phyloP scores from a whole-genome alignment of 1,140 invertebrate genomes.

The Drosophila insularis region DNA sequence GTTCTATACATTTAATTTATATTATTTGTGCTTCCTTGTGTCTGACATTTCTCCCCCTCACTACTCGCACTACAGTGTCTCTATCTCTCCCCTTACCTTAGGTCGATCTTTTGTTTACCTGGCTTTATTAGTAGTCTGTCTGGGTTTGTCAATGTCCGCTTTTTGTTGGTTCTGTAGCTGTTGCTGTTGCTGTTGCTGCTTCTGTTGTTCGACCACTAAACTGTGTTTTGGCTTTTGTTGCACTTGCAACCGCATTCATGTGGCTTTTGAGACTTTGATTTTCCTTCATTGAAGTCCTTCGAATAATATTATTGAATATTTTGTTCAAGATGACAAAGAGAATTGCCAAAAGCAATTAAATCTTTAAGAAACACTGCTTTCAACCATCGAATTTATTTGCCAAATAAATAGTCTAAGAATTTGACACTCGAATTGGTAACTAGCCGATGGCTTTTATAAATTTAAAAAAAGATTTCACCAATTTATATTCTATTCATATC shows the following conservation, averaged over 20 bases:
- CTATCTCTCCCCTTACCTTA: not conserved
- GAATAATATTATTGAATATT: slow-evolving; percentile 60
- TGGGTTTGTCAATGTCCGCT: slow-evolving; percentile 31
- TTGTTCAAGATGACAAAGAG: not conserved
- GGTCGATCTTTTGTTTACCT: slow-evolving; percentile 65
- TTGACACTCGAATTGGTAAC: too few relatives aligned
- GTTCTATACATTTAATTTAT: slow-evolving; percentile 74
- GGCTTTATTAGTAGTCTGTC: slow-evolving; percentile 72
- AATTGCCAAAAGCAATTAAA: not conserved
- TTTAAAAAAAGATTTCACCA: too few relatives aligned
- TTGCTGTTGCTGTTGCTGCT: slow-evolving; percentile 54
- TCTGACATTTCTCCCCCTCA: slow-evolving; percentile 44
- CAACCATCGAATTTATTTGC: not conserved
- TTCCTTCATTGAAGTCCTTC: slow-evolving; percentile 58
- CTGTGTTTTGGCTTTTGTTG: slow-evolving; percentile 79
- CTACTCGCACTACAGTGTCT: slow-evolving; percentile 13
- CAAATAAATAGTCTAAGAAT: too few relatives aligned
- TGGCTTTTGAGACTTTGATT: slow-evolving; percentile 68
- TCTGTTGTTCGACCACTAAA: slow-evolving; percentile 75
- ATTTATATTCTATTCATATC: too few relatives aligned
- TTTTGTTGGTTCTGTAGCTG: slow-evolving; percentile 40
- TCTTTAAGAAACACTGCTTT: not conserved
- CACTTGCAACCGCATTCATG: slow-evolving; percentile 64
- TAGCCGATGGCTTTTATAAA: too few relatives aligned
- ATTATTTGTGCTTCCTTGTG: slow-evolving; percentile 78